Base-by-base conservation (phyloP, 2,888 invertebrate genomes). In the Tribolium freemani region DNA sequence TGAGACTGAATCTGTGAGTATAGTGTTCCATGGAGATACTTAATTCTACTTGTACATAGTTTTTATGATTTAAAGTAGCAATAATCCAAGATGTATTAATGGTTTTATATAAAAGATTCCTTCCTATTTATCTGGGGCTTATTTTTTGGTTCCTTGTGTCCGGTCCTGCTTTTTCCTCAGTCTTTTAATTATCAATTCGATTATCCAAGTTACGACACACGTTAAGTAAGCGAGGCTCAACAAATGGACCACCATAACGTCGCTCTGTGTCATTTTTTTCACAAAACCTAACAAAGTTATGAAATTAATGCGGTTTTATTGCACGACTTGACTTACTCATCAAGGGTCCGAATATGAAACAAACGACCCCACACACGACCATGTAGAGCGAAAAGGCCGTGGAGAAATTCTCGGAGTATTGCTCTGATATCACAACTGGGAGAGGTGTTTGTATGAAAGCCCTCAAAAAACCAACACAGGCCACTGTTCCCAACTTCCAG, bases 331-430 rank as follows among this genome's bases (percentile, higher is more conserved):
- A 61, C 88, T 87, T 83, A 89, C 94, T 93, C 78, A 92, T 90
- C 69, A 93, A 82, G 1, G 92, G 92, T 57, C 93, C 93, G 67
- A 92, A 89, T n/a, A 91, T 77, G 31, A 93, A 88, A 84, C 91
- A 91, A 3, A 92, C 88, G 21, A 90, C 86, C 0, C 93, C 94
- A 74, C 91, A 92, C 70, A 93, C 90, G 20, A 93, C 89, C 83
- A 93, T 93, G 79, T 91, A 93, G 46, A 94, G 85, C 0, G 93
- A 92, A 79, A 93, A 90, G 0, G 93, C 94, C 0, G 92, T 92
- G 5, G 93, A 90, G 80, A 93, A 93, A 78, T 91, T 88, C 57
- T 93, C 90, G 1, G 91, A 90, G 61, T 92, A 90, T 69, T 90
- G 89, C 73, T 92, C 93, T 31, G 93, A 90, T 58, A 94, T 90